Base-by-base conservation (phyloP, 2,888 invertebrate genomes). In the Athripsodes cinereus region DNA sequence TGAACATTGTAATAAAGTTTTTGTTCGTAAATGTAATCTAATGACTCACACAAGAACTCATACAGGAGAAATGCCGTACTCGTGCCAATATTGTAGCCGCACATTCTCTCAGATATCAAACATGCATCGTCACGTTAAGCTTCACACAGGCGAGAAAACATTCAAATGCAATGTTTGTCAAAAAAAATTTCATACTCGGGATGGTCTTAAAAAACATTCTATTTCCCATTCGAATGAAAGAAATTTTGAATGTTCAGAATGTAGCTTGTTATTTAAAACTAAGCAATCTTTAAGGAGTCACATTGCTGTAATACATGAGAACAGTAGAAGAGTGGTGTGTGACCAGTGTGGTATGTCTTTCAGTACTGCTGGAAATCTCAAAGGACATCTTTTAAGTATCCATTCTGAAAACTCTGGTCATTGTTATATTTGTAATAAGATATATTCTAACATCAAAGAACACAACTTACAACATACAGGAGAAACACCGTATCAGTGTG, bases 391-490 rank as follows among this genome's bases (percentile, higher is more conserved):
- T 10, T 47, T 18, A 1, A 63, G 57, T 3, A 52, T 63, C 10
- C 64, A 64, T 50, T 64, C 64, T 2, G 56, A 58, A 19, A 51
- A 26, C 18, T 62, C 64, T 10, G 62, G 63, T 0, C 69, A 75
- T 2, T 83, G 83, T 65, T 68, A 67, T 0, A 66, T 80, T 6
- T 83, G 83, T 64, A 66, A 73, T 8, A 82, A 82, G 66, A 74
- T 76, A 5, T 82, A 78, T 64, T 73, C 82, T 0, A 78, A 83
- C 65, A 65, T 83, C 16, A 76, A 76, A 53, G 76, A 74, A 1
- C 83, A 83, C 62, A 79, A 80, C 79, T 69, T 78, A 1, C 78
- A 78, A 60, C 83, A 83, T 62, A 82, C 80, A 0, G 82, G 82
- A 0, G 81, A 81, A 63, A 79, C 72, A 46, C 76, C 76, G 0